Conservation (phyloP, 2,797 vertebrate genomes). For the Stomatorhinus walkeri region DNA sequence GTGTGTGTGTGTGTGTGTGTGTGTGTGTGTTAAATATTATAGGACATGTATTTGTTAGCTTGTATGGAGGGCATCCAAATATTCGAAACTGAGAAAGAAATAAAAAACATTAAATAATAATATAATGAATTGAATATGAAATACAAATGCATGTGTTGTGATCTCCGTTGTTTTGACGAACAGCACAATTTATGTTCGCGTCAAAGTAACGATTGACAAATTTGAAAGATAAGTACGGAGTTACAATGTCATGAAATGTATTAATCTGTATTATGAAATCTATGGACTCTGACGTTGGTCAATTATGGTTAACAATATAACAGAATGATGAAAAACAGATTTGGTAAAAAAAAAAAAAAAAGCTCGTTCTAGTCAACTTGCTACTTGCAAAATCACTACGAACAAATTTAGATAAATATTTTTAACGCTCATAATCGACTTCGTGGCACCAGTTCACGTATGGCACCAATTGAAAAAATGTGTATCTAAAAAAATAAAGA, state of each 20-base stretch:
- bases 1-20: no score
- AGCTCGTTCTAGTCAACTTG: background rate
- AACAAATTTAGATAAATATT: background rate
- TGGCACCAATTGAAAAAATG: background rate
- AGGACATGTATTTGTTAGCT: background rate
- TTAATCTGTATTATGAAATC: constrained; percentile 8
- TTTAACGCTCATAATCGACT: background rate
- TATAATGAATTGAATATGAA: background rate
- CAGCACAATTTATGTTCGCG: background rate
- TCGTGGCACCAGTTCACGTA: background rate
- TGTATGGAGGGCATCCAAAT: background rate
- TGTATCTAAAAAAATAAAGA: background rate
- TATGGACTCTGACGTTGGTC: constrained; percentile 3
- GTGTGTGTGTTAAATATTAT: background rate
- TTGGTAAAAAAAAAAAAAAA: background rate
- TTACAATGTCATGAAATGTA: constrained; percentile 9
- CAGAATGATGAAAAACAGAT: constrained; percentile 3
- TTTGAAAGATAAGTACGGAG: background rate
- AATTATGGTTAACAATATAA: constrained; percentile 1
- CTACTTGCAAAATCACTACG: background rate
- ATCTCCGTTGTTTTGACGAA: background rate
- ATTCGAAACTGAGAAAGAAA: background rate
- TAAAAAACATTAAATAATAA: background rate
- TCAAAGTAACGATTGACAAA: background rate
- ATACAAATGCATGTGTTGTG: background rate